Evolutionary conservation across 2,888 invertebrate species (phyloP).

Genomic region (Tetragnatha montana): DNA sequence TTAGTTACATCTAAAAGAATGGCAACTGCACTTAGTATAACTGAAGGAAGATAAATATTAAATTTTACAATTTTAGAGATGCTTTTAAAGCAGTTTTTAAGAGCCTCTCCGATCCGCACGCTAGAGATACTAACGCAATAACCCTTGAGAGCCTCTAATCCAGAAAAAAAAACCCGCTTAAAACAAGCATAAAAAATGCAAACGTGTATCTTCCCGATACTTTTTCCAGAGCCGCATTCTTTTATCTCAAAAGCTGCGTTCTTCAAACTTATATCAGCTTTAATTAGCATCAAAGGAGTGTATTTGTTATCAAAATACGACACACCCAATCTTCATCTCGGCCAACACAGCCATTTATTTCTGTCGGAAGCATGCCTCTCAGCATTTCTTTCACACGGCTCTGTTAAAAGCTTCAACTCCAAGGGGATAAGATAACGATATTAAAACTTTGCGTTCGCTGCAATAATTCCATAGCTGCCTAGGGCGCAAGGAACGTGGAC

Average conservation of each 20-base stretch:
- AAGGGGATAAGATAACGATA: constrained; percentile 52
- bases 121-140: not conserved
- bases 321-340: constrained; percentile 33
- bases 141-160: not conserved
- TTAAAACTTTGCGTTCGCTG: constrained; percentile 53
- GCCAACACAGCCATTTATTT: not conserved
- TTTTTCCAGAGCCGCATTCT: not conserved
- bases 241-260: not conserved
- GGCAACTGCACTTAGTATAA: no score
- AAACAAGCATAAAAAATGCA: not conserved
- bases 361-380: constrained; percentile 22
- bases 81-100: no score
- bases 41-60: no score
- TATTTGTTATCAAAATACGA: constrained; percentile 35
- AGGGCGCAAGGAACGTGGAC: constrained; percentile 22
- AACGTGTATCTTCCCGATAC: not conserved
- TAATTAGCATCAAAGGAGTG: constrained; percentile 32
- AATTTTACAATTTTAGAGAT: no score
- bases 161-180: not conserved
- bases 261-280: constrained; percentile 38
- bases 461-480: constrained; percentile 48
- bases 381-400: constrained; percentile 44
- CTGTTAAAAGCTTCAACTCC: constrained; percentile 54
- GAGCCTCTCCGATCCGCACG: not conserved
- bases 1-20: no score